Evolutionary conservation across 2,797 vertebrate species (phyloP), one percentile per base, ranked within the genome.

Genomic region (Salarias fasciatus): DNA sequence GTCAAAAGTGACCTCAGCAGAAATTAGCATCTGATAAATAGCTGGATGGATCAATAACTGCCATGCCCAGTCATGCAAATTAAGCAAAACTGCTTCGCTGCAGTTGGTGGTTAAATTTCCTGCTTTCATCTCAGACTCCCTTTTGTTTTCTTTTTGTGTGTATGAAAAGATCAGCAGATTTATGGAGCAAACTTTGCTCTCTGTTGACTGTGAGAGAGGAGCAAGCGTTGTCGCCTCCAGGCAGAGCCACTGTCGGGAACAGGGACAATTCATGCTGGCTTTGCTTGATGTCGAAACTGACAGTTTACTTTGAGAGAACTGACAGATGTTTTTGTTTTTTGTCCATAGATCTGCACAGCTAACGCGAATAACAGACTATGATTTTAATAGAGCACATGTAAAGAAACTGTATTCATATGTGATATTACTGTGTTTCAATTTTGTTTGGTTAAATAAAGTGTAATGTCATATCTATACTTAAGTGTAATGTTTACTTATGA

Each of bases 181-280:
- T n/a, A 65, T 1, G 1, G 28, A 12, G 18, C 1, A 2, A 53
- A 36, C 41, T 5, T n/a, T n/a, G n/a, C 3, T 1, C 57, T 45
- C 66, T 77, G 72, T 63, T 71, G 72, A 80, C 69, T 72, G 72
- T 78, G 68, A 68, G 67, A 77, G 75, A 80, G 62, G 66, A 68
- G 69, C 74, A 72, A 80, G 80, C 37, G 87, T 87, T 87, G 75
- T 51, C 76, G 86, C 89, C 90, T 82, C 5, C 49, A 81, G 91
- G 89, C 85, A 49, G 30, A 72, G 41, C 63, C 47, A 49, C 59
- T 83, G 35, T 33, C 31, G 3, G 71, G 60, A 75, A 62, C 79
- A 63, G 46, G 59, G 63, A 83, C 43, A 8, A 57, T 60, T 86
- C 69, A 60, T 63, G 63, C 53, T 49, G 64, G 64, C 75, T 79